These are phyloP conservation scores for Drosophila phalerata DNA, from an alignment of 2,888 invertebrate genomes.

Conservation along the genomic window DNA sequence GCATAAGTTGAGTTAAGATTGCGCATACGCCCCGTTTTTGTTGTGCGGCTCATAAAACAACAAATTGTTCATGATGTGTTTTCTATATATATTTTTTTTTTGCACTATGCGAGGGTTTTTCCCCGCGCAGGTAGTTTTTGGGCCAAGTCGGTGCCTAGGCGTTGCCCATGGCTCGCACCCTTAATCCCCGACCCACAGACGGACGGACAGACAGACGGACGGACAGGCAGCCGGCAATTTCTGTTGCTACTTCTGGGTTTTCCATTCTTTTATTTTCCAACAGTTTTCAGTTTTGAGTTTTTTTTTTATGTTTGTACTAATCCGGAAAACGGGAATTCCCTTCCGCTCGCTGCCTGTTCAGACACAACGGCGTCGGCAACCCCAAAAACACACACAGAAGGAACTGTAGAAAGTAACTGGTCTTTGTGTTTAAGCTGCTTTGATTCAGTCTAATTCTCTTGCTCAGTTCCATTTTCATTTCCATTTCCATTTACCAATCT, in stretches of 20 bases:
- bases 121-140: conserved; percentile 38
- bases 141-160: conserved; percentile 22
- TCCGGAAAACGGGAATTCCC: conserved; percentile 82
- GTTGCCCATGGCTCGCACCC: conserved; percentile 71
- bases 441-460: conserved; percentile 5
- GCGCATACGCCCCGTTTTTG: conserved; percentile 65
- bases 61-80: neutral
- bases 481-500: neutral
- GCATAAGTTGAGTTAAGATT: conserved; percentile 45
- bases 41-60: conserved; percentile 5
- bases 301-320: conserved; percentile 61
- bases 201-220: conserved; percentile 1
- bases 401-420: neutral
- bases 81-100: neutral
- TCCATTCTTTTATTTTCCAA: conserved; percentile 30
- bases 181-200: conserved; percentile 54
- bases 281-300: conserved; percentile 20
- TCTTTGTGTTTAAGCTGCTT: conserved; percentile 52
- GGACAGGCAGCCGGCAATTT: conserved; percentile 1
- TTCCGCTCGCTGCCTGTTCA: conserved; percentile 52
- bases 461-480: neutral
- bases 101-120: conserved; percentile 21
- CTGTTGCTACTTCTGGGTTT: conserved; percentile 29
- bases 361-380: conserved; percentile 57
- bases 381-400: conserved; percentile 10